Base-by-base conservation (phyloP, 1,140 invertebrate species). In the Atta cephalotes region DNA sequence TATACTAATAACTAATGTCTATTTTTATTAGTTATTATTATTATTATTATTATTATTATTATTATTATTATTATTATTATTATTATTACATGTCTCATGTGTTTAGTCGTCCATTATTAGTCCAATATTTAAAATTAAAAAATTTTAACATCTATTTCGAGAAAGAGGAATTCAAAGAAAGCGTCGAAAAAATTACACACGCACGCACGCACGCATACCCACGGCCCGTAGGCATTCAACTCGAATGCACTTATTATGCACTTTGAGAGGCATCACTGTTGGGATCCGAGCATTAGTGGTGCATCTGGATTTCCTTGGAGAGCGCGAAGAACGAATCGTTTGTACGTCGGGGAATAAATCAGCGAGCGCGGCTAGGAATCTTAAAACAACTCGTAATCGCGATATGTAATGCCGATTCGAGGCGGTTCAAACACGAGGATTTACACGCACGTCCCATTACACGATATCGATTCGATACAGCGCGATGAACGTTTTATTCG, bases 271-370 rank as follows among this genome's bases (percentile, higher is more conserved):
- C 66, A 58, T 82, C 66, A 58, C 53, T 58, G 66, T 82, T 72
- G 66, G 68, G 25, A 72, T 82, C 70, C 68, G 35, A 82, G 53
- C 53, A 82, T 82, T 82, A 71, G 68, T 25, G 21, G 21, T 14
- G 79, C 79, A 60, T 72, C 68, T 82, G 68, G 21, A 82, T 82
- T 72, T 82, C 53, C 53, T 82, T 25, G 51, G 79, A 81, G 49
- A 39, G 31, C 49, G 63, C 65, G 65, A 81, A 82, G 79, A 82
- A 82, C 65, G 68, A 53, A 82, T 72, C 79, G 79, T 82, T 82
- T 72, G 68, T 82, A n/a, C 51, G 35, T 25, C 49, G 78, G 12
- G 35, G 35, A 72, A 72, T 82, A 72, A 82, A 82, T 82, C 68
- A 49, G 68, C 53, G 25, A n/a, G 53, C 68, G 18, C 80, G 39